Evolutionary conservation across 2,113 vertebrate genomes (phyloP), one percentile per base, ranked within the genome.

Genomic region (Microtus ochrogaster): DNA sequence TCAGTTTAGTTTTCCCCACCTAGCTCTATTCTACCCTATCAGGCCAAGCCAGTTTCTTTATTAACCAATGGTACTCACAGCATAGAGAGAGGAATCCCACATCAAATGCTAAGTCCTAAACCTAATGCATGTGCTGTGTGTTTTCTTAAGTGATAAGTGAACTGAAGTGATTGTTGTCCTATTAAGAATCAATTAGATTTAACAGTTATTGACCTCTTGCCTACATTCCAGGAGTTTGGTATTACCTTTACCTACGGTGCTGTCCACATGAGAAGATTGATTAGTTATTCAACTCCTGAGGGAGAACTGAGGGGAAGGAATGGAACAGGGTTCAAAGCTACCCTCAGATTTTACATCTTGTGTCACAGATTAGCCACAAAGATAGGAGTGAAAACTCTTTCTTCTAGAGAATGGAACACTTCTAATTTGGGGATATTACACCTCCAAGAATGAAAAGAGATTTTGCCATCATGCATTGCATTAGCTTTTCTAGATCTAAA

Each of bases 101-200:
- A 58, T 58, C 58, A 21, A 58, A 5, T 0, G 7, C 39, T 61
- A 47, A 95, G 36, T 41, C 74, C 70, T 47, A 26, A 83, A 44
- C 16, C 1, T 52, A 36, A 49, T 41, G 52, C 63, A 7, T 28
- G 6, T 52, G 74, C 41, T 36, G 1, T 83, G 17, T 66, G 65
- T 78, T 89, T 95, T 87, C 85, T 44, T 95, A 86, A 94, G 61
- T 82, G 85, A 78, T 44, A 58, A 65, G 85, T 52, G 74, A 90
- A 72, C 82, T 52, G 28, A 87, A 87, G 78, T 41, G 84, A 41
- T 85, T 87, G 33, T 82, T 88, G 3, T 92, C 73, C 92, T 96
- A 61, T 92, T 92, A 68, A 52, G 90, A 76, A 65, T 68, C 79
- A 89, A 30, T 94, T 95, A 92, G 65, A 91, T 87, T 72, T 8